Percentiles rank a stretch among this genome's conserved stretches.
These are phyloP conservation scores for Penaeus vannamei DNA, from an alignment of 1,140 invertebrate genomes.

Conservation along the genomic window DNA sequence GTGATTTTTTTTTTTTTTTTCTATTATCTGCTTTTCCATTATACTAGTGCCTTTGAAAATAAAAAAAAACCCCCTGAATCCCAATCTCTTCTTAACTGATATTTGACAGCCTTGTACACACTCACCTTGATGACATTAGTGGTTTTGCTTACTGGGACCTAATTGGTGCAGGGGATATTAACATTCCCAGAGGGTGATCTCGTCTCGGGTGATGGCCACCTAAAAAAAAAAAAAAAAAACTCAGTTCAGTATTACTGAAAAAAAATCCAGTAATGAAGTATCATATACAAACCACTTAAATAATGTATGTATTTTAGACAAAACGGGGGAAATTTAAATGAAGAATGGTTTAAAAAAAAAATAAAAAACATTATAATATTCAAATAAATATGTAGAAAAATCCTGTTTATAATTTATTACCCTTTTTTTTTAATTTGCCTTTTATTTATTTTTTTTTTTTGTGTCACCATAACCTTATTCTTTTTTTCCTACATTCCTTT, in stretches of 20 bases:
- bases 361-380: too few species aligned
- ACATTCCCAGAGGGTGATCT: constrained; percentile 80
- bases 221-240: background rate
- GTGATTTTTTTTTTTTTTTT: too few species aligned
- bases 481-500: too few species aligned
- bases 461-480: too few species aligned
- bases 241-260: background rate
- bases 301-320: too few species aligned
- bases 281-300: too few species aligned
- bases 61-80: too few species aligned
- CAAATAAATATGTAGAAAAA: background rate
- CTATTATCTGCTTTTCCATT: background rate
- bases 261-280: background rate
- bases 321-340: too few species aligned
- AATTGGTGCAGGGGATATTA: constrained; percentile 71
- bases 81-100: too few species aligned
- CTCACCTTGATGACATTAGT: constrained; percentile 57
- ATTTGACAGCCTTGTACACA: background rate
- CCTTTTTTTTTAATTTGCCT: too few species aligned
- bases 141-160: constrained; percentile 16
- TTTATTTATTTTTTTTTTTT: background rate
- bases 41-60: background rate
- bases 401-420: background rate
- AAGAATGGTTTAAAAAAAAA: too few species aligned
- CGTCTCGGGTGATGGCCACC: constrained; percentile 70